Evolutionary conservation across 2,113 vertebrate species (phyloP).

Genomic region (Callaeas wilsoni): DNA sequence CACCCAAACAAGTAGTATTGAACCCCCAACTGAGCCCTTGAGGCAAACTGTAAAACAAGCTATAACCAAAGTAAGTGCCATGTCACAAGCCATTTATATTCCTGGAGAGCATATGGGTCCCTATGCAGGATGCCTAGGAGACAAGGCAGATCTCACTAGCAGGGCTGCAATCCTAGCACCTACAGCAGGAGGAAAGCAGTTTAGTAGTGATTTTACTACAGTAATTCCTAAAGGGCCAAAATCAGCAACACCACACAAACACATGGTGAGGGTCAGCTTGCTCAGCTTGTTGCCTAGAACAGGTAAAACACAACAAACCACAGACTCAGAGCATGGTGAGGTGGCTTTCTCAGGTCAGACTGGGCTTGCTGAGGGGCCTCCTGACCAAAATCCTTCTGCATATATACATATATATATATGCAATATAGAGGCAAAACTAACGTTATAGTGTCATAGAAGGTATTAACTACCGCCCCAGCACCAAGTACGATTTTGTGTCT

Average conservation of each 20-base stretch:
- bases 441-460: accelerated
- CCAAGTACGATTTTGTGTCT: not conserved
- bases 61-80: not conserved
- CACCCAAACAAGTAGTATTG: not conserved
- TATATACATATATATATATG: too few species aligned
- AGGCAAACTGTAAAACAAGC: not conserved
- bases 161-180: not conserved
- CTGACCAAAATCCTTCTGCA: not conserved
- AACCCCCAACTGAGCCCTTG: not conserved
- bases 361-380: not conserved
- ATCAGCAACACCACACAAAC: not conserved
- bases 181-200: not conserved
- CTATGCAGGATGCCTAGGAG: not conserved
- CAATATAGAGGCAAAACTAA: not conserved
- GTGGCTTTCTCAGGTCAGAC: not conserved
- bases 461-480: not conserved
- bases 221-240: not conserved
- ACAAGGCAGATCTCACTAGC: not conserved
- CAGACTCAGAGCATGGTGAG: accelerated
- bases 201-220: not conserved
- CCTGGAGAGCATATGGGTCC: not conserved
- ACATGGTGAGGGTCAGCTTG: not conserved
- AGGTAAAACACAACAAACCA: not conserved
- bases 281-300: not conserved
- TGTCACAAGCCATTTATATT: not conserved